Evolutionary conservation across 2,113 vertebrate species (phyloP), one percentile per base, ranked within the genome.

Genomic region (Triplophysa dalaica): DNA sequence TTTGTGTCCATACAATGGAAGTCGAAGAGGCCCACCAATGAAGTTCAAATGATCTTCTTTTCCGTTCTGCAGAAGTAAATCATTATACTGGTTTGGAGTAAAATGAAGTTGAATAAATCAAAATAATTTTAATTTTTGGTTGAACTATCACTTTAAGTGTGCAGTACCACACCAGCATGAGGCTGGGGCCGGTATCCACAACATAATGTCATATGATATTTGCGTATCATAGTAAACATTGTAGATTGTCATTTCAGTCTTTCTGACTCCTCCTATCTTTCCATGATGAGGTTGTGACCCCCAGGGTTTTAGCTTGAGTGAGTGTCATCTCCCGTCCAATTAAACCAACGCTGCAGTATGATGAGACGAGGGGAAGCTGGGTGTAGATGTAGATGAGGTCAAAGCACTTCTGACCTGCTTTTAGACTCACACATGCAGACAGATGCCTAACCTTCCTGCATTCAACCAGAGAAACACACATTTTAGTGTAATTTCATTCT

Each of bases 341-440:
- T 70, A 65, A 43, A 50, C 14, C 61, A 80, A 58, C 2, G 4
- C 65, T 76, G 82, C 66, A 83, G 67, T 76, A 56, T 76, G 66
- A 83, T 77, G 73, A 80, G 58, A 83, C 65, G 19, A 56, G 73
- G 69, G 78, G 63, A 50, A 68, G 60, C 70, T 43, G 73, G 66
- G 41, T 79, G 63, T 26, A 75, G 67, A 60, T 77, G 50, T 69
- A 83, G 62, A 63, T 76, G 60, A 74, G 77, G 82, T 83, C 78
- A 80, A 77, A 70, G 52, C 60, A 61, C 77, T 52, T 77, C 41
- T 80, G 70, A 83, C 82, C 82, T 72, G 66, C 62, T 77, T 80
- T 76, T 70, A 68, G 43, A 70, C 82, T 50, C 73, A 7, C 52
- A 11, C 13, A 0, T 29, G n/a, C 50, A 21, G 6, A 21, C 33